phyloP scores from a whole-genome alignment of 2,888 invertebrate species.

The Sinelater perroti region DNA sequence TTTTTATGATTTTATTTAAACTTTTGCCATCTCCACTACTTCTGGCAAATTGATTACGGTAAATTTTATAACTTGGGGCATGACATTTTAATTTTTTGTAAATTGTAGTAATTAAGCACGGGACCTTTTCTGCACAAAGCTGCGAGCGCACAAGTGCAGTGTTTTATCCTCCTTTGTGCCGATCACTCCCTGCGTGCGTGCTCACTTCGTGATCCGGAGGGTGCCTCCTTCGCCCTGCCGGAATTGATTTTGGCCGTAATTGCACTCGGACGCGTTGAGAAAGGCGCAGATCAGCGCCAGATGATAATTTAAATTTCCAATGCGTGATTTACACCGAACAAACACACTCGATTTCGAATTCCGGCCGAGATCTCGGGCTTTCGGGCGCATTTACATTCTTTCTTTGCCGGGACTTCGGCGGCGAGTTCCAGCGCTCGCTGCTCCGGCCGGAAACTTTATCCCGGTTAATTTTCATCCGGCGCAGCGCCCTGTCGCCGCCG shows the following conservation, averaged over 20 bases:
- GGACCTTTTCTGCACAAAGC: too few species aligned
- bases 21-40: too few species aligned
- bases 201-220: background rate
- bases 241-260: slow-evolving; percentile 7
- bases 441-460: slow-evolving; percentile 3
- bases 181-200: too few species aligned
- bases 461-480: slow-evolving; percentile 15
- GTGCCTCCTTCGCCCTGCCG: background rate
- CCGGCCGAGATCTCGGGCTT: slow-evolving; percentile 21
- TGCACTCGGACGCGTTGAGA: slow-evolving; percentile 4
- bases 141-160: too few species aligned
- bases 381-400: slow-evolving; percentile 24
- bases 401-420: slow-evolving; percentile 13
- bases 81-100: too few species aligned
- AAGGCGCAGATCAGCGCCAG: slow-evolving; percentile 14
- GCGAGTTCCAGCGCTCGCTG: slow-evolving; percentile 10
- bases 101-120: too few species aligned
- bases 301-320: slow-evolving; percentile 21
- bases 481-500: background rate
- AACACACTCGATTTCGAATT: slow-evolving; percentile 24
- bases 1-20: too few species aligned
- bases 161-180: too few species aligned
- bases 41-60: too few species aligned
- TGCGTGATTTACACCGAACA: slow-evolving; percentile 23
- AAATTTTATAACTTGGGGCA: too few species aligned